phyloP scores from a whole-genome alignment of 1,140 invertebrate genomes.

The Mylabris phalerata region DNA sequence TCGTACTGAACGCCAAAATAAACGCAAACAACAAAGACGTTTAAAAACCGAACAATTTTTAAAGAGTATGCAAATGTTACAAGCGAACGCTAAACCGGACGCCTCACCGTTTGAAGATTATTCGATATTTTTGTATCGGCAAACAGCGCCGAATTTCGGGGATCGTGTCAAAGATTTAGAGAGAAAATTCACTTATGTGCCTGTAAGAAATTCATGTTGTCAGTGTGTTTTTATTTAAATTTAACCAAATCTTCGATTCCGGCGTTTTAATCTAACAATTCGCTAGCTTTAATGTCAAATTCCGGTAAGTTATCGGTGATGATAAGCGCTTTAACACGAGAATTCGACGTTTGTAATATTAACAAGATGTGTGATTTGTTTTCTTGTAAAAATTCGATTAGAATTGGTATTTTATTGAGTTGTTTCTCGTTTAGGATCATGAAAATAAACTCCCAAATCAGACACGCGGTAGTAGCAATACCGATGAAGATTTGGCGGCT shows the following conservation, averaged over 20 bases:
- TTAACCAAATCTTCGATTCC: background rate
- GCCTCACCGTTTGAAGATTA: conserved; percentile 61
- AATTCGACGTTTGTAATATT: background rate
- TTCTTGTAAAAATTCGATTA: too few species aligned
- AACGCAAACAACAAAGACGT: conserved; percentile 57
- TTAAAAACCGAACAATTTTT: conserved; percentile 66
- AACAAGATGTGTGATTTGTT: too few species aligned
- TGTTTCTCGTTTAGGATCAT: conserved; percentile 50
- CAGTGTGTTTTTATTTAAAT: conserved; percentile 18
- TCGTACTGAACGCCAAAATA: conserved; percentile 57
- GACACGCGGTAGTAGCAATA: conserved; percentile 44
- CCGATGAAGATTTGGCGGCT: conserved; percentile 64
- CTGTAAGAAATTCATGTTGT: conserved; percentile 51
- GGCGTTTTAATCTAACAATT: too few species aligned
- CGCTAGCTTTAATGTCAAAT: too few species aligned
- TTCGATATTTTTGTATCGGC: conserved; percentile 65
- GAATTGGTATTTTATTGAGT: background rate
- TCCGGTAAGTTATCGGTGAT: too few species aligned
- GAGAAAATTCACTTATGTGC: conserved; percentile 61
- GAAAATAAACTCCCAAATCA: conserved; percentile 52
- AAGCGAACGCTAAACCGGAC: conserved; percentile 55
- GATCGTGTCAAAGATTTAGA: conserved; percentile 72
- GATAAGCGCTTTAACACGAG: too few species aligned
- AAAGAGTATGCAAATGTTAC: conserved; percentile 71
- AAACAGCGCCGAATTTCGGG: conserved; percentile 66